Base-by-base conservation (phyloP, 2,113 vertebrate species). In the Onychostoma macrolepis region DNA sequence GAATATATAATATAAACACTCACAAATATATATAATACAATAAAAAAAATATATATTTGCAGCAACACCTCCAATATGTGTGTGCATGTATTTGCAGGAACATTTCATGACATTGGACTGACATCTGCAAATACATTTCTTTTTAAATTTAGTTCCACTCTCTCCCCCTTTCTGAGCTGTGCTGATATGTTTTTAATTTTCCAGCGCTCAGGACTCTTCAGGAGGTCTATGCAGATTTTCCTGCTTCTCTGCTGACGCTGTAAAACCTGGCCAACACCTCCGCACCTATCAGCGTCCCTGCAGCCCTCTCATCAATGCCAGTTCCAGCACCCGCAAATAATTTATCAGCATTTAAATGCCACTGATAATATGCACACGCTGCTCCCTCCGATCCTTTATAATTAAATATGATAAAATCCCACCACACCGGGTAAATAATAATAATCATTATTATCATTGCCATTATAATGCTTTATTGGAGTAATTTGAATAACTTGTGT, bases 351-450 rank as follows among this genome's bases (percentile, higher is more conserved):
- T 87, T 88, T 91, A 89, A 90, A 89, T 88, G 74, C 90, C 86
- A 48, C 72, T 88, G 90, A 92, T 94, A 93, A 93, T 91, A 90
- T 85, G 91, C 90, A 89, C 87, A 90, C 69, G 87, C 84, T 80
- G 88, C 89, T 83, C 85, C 89, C 87, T 90, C 90, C 85, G 87
- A 89, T 92, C 88, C 85, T 38, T 89, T 92, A 92, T 94, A 94
- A 94, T 94, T 94, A 94, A 94, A 93, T 92, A 91, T 91, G 92
- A 94, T 94, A 93, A 93, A 90, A 90, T 87, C 84, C 88, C 76
- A 61, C 76, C 36, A 43, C 48, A 50, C 71, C 36, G 87, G 87
- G 89, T 94, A 95, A 94, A 94, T 94, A 93, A 90, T 90, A 93
- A 92, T 92, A 93, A 91, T 88, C 84, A 90, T 92, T 91, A 92